Conservation (phyloP, 2,888 invertebrate species). For the Pristionchus fissidentatus region DNA sequence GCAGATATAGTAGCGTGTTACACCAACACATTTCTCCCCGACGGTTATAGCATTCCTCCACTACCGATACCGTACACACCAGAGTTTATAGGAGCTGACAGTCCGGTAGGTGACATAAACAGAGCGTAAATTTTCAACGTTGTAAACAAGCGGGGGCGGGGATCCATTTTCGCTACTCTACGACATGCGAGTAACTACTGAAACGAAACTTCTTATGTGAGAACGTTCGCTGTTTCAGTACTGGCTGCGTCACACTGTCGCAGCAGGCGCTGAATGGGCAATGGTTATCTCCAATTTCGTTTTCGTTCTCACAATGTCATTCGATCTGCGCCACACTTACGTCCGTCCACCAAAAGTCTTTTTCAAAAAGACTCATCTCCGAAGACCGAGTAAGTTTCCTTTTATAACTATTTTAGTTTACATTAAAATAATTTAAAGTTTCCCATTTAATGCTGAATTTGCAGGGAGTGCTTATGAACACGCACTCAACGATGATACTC, state of each 20-base stretch:
- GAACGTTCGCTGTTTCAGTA: background rate
- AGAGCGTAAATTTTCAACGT: background rate
- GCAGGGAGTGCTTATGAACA: no score
- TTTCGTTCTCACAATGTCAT: conserved; percentile 32
- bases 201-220: background rate
- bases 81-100: background rate
- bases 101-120: background rate
- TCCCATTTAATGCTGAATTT: no score
- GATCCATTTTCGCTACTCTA: no score
- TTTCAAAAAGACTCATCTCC: conserved; percentile 16
- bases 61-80: background rate
- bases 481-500: no score
- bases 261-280: conserved; percentile 36
- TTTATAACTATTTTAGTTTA: no score
- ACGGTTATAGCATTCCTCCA: background rate
- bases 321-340: conserved; percentile 38
- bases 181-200: no score
- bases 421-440: no score
- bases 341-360: conserved; percentile 34
- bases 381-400: background rate
- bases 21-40: background rate
- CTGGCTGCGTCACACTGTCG: conserved; percentile 2
- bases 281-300: conserved; percentile 3
- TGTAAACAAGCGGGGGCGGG: no score
- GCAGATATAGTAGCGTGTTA: background rate